Conservation (phyloP, 2,888 invertebrate species). For the Platypus cylindrus region DNA sequence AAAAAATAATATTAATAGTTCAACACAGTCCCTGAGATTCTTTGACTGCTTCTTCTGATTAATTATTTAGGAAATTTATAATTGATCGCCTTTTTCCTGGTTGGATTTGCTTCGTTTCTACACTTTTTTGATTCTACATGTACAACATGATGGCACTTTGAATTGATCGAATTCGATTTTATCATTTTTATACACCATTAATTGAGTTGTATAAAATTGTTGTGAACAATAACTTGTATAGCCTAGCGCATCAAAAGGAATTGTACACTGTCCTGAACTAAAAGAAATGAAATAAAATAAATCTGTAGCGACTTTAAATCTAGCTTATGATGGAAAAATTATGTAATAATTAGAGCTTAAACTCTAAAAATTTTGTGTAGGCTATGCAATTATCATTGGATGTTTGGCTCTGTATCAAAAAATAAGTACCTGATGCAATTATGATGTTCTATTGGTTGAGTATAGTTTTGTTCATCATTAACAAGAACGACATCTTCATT, state of each 20-base stretch:
- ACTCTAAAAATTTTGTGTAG: no score
- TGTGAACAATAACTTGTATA: conserved; percentile 10
- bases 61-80: no score
- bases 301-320: not conserved
- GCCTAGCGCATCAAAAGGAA: conserved; percentile 7
- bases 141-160: conserved; percentile 11
- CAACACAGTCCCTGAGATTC: no score
- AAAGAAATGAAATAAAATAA: conserved; percentile 3
- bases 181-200: conserved; percentile 10
- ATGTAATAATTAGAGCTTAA: no score
- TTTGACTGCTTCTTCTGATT: no score
- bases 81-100: no score
- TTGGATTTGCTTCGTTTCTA: conserved; percentile 1
- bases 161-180: conserved; percentile 9
- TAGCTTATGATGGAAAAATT: not conserved
- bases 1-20: no score
- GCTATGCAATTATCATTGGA: no score
- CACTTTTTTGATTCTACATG: conserved; percentile 9
- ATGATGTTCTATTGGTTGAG: not conserved
- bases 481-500: not conserved
- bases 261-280: conserved; percentile 6
- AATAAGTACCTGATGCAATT: not conserved
- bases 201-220: conserved; percentile 6
- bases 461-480: not conserved
- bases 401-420: no score